Percentiles rank a stretch among this genome's conserved stretches.
phyloP scores from a whole-genome alignment of 2,888 invertebrate species.

The Cinara cedri region DNA sequence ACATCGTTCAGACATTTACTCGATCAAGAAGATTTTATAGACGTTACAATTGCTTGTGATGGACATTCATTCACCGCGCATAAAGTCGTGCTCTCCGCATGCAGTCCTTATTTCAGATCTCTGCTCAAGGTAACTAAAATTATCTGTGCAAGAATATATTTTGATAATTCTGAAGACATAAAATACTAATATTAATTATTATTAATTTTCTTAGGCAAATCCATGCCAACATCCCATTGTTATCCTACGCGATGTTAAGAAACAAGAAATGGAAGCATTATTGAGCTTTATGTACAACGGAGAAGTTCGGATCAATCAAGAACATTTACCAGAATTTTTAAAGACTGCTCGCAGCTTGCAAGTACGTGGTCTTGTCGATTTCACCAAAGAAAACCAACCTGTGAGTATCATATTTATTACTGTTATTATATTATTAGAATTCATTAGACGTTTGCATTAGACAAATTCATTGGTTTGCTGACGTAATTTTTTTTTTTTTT shows the following conservation, averaged over 20 bases:
- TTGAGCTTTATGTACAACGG: conserved; percentile 77
- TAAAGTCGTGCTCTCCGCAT: conserved; percentile 88
- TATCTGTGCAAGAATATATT: neutral
- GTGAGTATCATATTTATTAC: conserved; percentile 6
- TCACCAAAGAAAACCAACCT: conserved; percentile 66
- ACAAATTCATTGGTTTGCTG: neutral
- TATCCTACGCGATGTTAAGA: conserved; percentile 75
- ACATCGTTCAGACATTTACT: conserved; percentile 86
- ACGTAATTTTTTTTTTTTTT: conserved; percentile 12
- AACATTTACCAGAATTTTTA: conserved; percentile 71
- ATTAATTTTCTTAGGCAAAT: conserved; percentile 67
- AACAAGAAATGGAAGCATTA: conserved; percentile 70
- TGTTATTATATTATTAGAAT: too few species aligned
- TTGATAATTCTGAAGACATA: too few species aligned
- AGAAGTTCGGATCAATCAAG: conserved; percentile 75
- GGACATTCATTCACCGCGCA: conserved; percentile 84
- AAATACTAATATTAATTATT: neutral
- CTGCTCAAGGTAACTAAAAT: conserved; percentile 71
- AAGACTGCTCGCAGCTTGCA: conserved; percentile 74
- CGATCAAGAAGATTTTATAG: conserved; percentile 91
- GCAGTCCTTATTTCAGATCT: conserved; percentile 89
- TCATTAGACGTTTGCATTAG: too few species aligned
- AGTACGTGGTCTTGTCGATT: conserved; percentile 73
- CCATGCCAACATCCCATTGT: conserved; percentile 78
- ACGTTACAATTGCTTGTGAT: conserved; percentile 91